Evolutionary conservation across 2,113 vertebrate species (phyloP).

Genomic region (Uria aalge): DNA sequence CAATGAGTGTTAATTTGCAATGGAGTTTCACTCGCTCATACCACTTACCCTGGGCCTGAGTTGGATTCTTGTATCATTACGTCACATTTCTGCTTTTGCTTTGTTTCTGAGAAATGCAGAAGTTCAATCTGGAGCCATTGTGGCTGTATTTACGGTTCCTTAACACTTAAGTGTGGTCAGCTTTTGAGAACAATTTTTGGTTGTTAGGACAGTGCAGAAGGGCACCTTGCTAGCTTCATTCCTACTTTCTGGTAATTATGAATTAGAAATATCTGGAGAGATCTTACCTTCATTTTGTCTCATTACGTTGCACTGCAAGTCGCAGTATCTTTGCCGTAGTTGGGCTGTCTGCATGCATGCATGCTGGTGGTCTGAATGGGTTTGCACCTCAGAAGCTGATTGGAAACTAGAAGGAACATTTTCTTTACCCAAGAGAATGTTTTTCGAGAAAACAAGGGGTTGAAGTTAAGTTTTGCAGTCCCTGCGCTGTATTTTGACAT

Average conservation of each 20-base stretch:
- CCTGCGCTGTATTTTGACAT: not conserved
- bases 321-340: not conserved
- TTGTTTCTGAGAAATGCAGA: not conserved
- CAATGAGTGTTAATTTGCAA: not conserved
- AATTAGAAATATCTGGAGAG: not conserved
- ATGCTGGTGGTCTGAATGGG: not conserved
- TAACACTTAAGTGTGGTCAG: not conserved
- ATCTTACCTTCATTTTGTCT: not conserved
- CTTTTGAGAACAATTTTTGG: not conserved
- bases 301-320: rapidly evolving
- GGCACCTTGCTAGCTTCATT: not conserved
- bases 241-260: not conserved
- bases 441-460: not conserved
- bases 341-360: not conserved
- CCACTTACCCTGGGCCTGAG: not conserved
- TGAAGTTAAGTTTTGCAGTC: conserved; percentile 4
- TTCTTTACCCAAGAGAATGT: not conserved
- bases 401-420: not conserved
- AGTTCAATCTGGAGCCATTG: not conserved
- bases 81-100: not conserved
- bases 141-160: not conserved
- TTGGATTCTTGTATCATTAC: not conserved
- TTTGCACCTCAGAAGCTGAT: not conserved
- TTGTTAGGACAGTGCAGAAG: not conserved
- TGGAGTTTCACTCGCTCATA: not conserved